Percentiles rank a stretch among this genome's conserved stretches.
phyloP scores from a whole-genome alignment of 2,888 invertebrate genomes.

The Spisula solida region DNA sequence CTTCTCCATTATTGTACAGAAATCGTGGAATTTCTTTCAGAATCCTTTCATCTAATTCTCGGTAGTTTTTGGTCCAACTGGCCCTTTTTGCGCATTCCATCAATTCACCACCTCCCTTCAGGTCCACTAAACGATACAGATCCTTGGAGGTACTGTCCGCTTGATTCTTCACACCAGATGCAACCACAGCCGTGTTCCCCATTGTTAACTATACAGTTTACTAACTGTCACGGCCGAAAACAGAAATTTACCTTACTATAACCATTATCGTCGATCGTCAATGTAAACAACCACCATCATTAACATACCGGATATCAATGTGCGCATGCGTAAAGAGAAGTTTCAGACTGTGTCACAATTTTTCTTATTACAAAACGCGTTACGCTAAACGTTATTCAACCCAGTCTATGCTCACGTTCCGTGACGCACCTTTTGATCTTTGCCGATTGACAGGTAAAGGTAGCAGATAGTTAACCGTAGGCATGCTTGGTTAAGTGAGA shows the following conservation, averaged over 20 bases:
- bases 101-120: conserved; percentile 94
- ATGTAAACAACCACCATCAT: conserved; percentile 69
- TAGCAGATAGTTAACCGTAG: conserved; percentile 33
- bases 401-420: conserved; percentile 52
- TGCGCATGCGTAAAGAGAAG: conserved; percentile 58
- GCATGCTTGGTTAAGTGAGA: conserved; percentile 53
- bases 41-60: conserved; percentile 96
- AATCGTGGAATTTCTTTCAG: conserved; percentile 94
- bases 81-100: conserved; percentile 86
- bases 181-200: conserved; percentile 88
- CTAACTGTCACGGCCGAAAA: neutral
- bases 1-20: conserved; percentile 97
- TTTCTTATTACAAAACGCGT: neutral
- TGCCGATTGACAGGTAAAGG: conserved; percentile 60
- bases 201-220: conserved; percentile 57
- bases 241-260: conserved; percentile 32
- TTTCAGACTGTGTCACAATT: conserved; percentile 24
- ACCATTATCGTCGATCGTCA: conserved; percentile 50
- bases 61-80: conserved; percentile 82
- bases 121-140: conserved; percentile 95
- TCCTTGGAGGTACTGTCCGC: conserved; percentile 88
- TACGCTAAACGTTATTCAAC: neutral
- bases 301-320: conserved; percentile 58
- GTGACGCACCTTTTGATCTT: conserved; percentile 59
- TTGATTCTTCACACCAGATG: conserved; percentile 98